phyloP scores from a whole-genome alignment of 2,888 invertebrate genomes.

The Boloria selene region DNA sequence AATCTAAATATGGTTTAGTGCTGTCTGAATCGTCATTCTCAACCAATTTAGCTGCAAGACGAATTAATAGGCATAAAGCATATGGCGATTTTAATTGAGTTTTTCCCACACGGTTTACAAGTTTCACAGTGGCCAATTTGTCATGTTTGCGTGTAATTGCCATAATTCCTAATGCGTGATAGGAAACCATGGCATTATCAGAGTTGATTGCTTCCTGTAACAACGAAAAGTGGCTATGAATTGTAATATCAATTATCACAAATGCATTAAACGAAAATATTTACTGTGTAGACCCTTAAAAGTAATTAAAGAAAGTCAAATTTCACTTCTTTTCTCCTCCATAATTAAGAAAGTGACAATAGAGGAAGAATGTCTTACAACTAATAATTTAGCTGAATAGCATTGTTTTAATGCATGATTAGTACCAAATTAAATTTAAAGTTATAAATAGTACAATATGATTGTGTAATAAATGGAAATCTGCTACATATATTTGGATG shows the following conservation, averaged over 20 bases:
- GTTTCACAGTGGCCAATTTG: constrained; percentile 96
- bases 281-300: neutral
- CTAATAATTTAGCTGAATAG: too few species aligned
- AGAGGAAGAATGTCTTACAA: too few species aligned
- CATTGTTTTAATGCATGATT: too few species aligned
- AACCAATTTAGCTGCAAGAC: constrained; percentile 96
- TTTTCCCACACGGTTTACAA: constrained; percentile 94
- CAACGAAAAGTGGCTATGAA: constrained; percentile 16
- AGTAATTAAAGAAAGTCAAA: neutral
- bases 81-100: constrained; percentile 95
- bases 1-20: constrained; percentile 91
- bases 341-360: too few species aligned
- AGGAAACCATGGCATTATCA: constrained; percentile 93
- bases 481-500: too few species aligned
- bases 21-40: constrained; percentile 91
- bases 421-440: too few species aligned
- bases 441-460: too few species aligned
- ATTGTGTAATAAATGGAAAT: too few species aligned
- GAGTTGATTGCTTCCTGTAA: constrained; percentile 77
- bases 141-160: constrained; percentile 97
- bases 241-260: neutral
- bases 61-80: constrained; percentile 96
- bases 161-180: constrained; percentile 97
- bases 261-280: too few species aligned
- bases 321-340: too few species aligned